phyloP scores from a whole-genome alignment of 2,888 invertebrate species.

The Pharmacophagus antenor region DNA sequence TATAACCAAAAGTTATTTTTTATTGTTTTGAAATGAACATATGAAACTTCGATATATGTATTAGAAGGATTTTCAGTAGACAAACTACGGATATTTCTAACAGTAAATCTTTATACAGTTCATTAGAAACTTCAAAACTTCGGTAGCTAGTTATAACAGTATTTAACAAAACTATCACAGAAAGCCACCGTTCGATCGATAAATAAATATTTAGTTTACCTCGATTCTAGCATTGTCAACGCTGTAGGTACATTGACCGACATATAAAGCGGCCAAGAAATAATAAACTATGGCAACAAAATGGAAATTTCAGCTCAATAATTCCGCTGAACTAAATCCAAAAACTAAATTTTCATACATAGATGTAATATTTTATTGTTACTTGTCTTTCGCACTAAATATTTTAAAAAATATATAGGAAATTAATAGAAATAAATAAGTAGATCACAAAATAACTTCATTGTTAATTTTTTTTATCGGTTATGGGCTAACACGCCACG shows the following conservation, averaged over 20 bases:
- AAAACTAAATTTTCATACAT: background rate
- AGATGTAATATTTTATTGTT: too few relatives aligned
- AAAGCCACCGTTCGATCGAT: background rate
- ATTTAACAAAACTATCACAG: background rate
- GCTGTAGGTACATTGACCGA: background rate
- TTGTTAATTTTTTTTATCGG: too few relatives aligned
- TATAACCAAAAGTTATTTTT: too few relatives aligned
- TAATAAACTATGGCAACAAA: constrained; percentile 7
- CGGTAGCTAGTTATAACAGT: background rate
- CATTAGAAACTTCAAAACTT: background rate
- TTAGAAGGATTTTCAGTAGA: too few relatives aligned
- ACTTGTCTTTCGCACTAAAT: too few relatives aligned
- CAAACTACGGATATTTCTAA: too few relatives aligned
- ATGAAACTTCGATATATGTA: too few relatives aligned
- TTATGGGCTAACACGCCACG: too few relatives aligned
- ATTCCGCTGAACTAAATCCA: background rate
- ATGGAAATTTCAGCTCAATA: constrained; percentile 5
- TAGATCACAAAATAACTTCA: too few relatives aligned
- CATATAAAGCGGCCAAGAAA: constrained; percentile 11
- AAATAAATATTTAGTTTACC: constrained; percentile 13
- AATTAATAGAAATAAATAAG: too few relatives aligned
- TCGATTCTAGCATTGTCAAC: constrained; percentile 3
- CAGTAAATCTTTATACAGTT: background rate
- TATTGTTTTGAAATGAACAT: too few relatives aligned
- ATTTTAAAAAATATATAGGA: too few relatives aligned